Base-by-base conservation (phyloP, 1,140 invertebrate species). In the Camponotus pennsylvanicus region DNA sequence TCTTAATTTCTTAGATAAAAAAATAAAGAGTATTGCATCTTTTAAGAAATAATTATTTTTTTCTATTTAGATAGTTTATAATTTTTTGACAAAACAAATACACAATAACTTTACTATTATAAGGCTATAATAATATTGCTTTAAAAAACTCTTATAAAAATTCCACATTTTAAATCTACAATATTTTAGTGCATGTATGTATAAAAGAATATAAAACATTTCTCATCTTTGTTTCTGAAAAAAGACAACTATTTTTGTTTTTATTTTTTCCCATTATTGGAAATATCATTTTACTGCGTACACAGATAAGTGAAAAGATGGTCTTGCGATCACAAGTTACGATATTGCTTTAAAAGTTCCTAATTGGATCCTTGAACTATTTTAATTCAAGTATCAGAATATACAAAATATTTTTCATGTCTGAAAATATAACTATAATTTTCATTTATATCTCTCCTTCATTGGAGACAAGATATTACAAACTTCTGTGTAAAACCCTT, bases 381-480 rank as follows among this genome's bases (percentile, higher is more conserved):
- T 76, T 76, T 73, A 73, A 21, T 34, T 8, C 7, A 21, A 40
- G 7, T 61, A 40, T 2, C 11, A 61, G 34, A 76, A 76, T 37
- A 18, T 42, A 52, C 15, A 66, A 45, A 49, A 45, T 78, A 45
- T 49, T 42, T 66, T 13, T 64, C 11, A n/a, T 64, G 32, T 18
- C 5, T 21, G 37, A 13, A 49, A 64, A 27, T 49, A 3, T 45
- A 42, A 77, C 13, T 61, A 18, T 15, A 63, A 57, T 80, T 42
- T 55, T 78, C 13, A 78, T 78, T 78, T 45, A 42, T 45, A 49
- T 78, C 18, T 45, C 5, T 45, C 3, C 3, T 70, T 3, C 70
- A 40, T 42, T 27, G 37, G 3, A 55, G 15, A 32, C 11, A 45
- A 34, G 15, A 80, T 71, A 59, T 80, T 59, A 80, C 18, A 37